phyloP scores from a whole-genome alignment of 1,140 invertebrate genomes.

The Chlorops oryzae region DNA sequence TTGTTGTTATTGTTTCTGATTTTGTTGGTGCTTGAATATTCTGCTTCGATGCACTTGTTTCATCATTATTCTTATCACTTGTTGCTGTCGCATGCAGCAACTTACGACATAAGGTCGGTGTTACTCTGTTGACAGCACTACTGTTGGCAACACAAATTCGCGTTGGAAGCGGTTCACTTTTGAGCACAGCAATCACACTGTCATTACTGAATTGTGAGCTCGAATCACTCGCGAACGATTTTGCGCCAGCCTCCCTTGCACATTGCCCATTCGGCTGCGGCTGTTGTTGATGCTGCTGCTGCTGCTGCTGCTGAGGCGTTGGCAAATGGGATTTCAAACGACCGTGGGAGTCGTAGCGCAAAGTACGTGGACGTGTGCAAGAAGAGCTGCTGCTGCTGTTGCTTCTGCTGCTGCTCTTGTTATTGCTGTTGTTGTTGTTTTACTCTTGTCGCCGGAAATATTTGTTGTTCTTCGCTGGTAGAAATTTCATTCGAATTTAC shows the following conservation, averaged over 20 bases:
- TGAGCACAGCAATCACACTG: background rate
- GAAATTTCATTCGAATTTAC: constrained; percentile 9
- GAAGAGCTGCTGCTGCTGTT: background rate
- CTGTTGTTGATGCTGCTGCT: background rate
- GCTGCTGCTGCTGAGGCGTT: constrained; percentile 14
- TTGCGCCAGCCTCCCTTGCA: constrained; percentile 19
- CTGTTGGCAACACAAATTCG: background rate
- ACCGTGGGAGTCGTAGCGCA: constrained; percentile 33
- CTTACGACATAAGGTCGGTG: constrained; percentile 8
- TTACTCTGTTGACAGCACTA: background rate
- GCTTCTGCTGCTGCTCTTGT: background rate
- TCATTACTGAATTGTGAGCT: background rate
- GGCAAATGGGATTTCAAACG: constrained; percentile 24
- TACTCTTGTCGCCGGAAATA: constrained; percentile 1
- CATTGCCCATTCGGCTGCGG: constrained; percentile 3
- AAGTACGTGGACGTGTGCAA: constrained; percentile 16
- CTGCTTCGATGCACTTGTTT: background rate
- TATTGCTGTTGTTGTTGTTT: background rate
- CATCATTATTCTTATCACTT: background rate
- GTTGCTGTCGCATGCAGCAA: background rate
- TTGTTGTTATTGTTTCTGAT: no score
- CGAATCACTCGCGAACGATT: constrained; percentile 12
- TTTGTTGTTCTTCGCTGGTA: constrained; percentile 7
- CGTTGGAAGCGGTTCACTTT: constrained; percentile 3
- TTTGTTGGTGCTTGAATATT: background rate